Evolutionary conservation across 37 sponge, comb jelly and placozoan species (phyloP).

Genomic region (Spongilla lacustris): DNA sequence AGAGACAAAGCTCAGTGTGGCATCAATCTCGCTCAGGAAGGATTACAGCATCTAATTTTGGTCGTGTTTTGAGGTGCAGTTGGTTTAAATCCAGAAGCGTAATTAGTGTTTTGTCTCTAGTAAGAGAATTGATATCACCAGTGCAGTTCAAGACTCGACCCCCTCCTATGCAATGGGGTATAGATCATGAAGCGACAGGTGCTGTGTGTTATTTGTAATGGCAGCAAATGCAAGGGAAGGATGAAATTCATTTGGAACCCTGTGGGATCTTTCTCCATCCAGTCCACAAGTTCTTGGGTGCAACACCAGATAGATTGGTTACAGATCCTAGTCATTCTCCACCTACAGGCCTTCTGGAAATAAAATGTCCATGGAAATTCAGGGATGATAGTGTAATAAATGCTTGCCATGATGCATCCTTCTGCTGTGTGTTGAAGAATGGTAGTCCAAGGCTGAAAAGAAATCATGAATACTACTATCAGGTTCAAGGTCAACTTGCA

Average conservation of each 20-base stretch:
- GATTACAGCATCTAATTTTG: conserved; percentile 38
- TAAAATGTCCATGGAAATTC: conserved; percentile 7
- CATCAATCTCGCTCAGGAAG: neutral
- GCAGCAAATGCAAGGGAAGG: neutral
- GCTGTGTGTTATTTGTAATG: neutral
- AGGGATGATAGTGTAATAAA: neutral
- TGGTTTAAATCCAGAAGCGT: neutral
- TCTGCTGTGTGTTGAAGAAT: neutral
- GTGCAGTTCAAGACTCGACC: neutral
- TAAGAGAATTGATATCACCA: conserved; percentile 4
- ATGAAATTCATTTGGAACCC: neutral
- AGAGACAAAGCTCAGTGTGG: conserved; percentile 7
- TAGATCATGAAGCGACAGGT: conserved; percentile 1
- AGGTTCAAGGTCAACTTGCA: conserved; percentile 57
- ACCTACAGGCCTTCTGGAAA: neutral
- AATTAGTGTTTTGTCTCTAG: neutral
- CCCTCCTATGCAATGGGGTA: conserved; percentile 14
- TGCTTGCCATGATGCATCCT: neutral
- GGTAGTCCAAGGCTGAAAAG: conserved; percentile 13
- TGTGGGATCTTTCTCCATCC: conserved; percentile 22
- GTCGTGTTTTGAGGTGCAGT: neutral
- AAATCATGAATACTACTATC: conserved; percentile 57
- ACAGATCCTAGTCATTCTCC: neutral
- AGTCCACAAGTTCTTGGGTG: conserved; percentile 14
- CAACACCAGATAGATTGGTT: conserved; percentile 30